phyloP scores from a whole-genome alignment of 2,888 invertebrate genomes.

The Limenitis camilla region DNA sequence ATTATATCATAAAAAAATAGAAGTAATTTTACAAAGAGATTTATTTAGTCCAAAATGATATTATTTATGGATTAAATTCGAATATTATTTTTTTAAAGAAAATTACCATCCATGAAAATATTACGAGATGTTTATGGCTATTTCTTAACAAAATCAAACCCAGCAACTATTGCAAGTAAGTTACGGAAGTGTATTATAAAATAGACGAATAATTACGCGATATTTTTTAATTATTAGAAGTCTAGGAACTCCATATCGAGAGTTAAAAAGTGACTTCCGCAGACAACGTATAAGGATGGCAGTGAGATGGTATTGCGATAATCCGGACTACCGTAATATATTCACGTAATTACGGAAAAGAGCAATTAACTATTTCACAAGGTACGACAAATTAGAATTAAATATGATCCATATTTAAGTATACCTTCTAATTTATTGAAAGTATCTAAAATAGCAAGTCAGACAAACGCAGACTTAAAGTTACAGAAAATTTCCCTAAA shows the following conservation, averaged over 20 bases:
- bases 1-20: too few species aligned
- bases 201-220: neutral
- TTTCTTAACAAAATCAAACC: too few species aligned
- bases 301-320: constrained; percentile 10
- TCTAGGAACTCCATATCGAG: constrained; percentile 17
- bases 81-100: too few species aligned
- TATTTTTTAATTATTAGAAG: constrained; percentile 9
- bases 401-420: neutral
- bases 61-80: too few species aligned
- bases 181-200: neutral
- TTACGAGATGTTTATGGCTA: too few species aligned
- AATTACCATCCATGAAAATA: too few species aligned
- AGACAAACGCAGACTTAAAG: too few species aligned
- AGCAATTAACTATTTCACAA: neutral
- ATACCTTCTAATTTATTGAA: neutral
- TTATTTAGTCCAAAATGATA: too few species aligned
- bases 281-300: constrained; percentile 10
- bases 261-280: constrained; percentile 16
- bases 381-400: too few species aligned
- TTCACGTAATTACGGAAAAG: constrained; percentile 5
- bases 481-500: too few species aligned
- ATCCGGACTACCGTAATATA: constrained; percentile 15
- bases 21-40: too few species aligned
- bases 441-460: too few species aligned
- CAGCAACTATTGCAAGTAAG: neutral